Percentiles rank a stretch among this genome's conserved stretches.
Conservation (phyloP, 2,797 vertebrate species). For the Ceyx erithaca region DNA sequence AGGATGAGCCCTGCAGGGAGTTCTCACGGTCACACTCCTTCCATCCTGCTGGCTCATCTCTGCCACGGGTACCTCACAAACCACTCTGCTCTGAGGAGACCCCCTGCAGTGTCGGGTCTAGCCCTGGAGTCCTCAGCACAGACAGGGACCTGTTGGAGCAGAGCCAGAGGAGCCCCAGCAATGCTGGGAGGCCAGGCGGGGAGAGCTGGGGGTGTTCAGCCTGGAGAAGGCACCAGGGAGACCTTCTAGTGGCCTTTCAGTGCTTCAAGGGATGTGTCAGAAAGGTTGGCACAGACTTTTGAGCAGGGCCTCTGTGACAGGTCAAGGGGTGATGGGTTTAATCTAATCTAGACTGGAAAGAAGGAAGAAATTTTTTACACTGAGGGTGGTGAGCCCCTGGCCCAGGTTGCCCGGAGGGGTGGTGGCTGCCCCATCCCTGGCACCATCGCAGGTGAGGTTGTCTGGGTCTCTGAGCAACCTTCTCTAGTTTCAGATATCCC, state of each 20-base stretch:
- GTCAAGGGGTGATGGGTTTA: not conserved
- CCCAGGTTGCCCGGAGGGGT: too few species aligned
- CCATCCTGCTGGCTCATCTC: accelerated
- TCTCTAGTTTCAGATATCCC: not conserved
- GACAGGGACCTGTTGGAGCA: not conserved
- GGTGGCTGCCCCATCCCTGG: not conserved
- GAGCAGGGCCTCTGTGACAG: not conserved
- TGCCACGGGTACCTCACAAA: accelerated
- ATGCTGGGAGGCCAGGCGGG: not conserved
- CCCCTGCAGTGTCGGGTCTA: not conserved
- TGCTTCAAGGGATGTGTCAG: not conserved
- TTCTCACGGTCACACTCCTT: accelerated
- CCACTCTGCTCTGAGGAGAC: not conserved
- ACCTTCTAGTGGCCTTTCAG: too few species aligned
- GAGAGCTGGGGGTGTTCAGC: too few species aligned
- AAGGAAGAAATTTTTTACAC: not conserved
- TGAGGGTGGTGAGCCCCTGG: not conserved
- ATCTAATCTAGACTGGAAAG: not conserved
- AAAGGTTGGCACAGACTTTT: not conserved
- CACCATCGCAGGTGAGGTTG: not conserved
- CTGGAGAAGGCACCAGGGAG: too few species aligned
- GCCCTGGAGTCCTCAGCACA: not conserved
- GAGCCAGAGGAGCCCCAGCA: not conserved
- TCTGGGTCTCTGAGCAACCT: not conserved
- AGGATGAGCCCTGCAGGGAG: not conserved